These are phyloP conservation scores for Hapalemur alaotrensis DNA, from an alignment of 2,797 vertebrate genomes.

Conservation along the genomic window DNA sequence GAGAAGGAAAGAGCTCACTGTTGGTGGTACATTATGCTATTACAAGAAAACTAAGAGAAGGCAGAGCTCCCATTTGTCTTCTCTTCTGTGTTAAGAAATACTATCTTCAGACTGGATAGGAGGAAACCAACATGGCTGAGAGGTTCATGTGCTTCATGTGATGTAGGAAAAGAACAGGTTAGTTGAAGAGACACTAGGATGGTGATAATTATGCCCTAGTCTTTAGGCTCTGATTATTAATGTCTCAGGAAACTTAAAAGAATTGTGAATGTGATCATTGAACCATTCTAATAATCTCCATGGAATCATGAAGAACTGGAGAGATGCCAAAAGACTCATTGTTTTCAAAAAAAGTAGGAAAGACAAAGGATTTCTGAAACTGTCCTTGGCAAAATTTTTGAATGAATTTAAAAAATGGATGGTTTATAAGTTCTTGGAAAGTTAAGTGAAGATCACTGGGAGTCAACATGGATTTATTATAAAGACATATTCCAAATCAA, in stretches of 20 bases:
- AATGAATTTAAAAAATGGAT: not conserved
- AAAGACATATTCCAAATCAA: not conserved
- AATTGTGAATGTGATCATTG: not conserved
- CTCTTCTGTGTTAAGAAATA: not conserved
- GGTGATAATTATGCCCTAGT: not conserved
- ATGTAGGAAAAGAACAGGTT: not conserved
- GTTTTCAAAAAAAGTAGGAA: not conserved
- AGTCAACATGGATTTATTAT: not conserved
- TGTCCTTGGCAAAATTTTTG: not conserved
- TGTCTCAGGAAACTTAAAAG: not conserved
- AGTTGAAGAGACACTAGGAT: not conserved
- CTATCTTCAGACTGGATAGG: not conserved
- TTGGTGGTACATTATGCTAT: not conserved
- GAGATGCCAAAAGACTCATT: not conserved
- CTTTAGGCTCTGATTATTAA: not conserved
- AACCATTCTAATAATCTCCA: not conserved
- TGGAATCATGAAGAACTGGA: not conserved
- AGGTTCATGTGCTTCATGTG: not conserved
- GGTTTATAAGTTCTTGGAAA: constrained; percentile 10
- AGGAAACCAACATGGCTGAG: not conserved
- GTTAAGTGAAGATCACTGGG: not conserved
- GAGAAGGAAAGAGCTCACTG: not conserved
- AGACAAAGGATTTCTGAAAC: not conserved
- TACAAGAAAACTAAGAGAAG: not conserved
- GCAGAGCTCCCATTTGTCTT: not conserved